Evolutionary conservation across 2,797 vertebrate species (phyloP).

Genomic region (Myripristis murdjan): DNA sequence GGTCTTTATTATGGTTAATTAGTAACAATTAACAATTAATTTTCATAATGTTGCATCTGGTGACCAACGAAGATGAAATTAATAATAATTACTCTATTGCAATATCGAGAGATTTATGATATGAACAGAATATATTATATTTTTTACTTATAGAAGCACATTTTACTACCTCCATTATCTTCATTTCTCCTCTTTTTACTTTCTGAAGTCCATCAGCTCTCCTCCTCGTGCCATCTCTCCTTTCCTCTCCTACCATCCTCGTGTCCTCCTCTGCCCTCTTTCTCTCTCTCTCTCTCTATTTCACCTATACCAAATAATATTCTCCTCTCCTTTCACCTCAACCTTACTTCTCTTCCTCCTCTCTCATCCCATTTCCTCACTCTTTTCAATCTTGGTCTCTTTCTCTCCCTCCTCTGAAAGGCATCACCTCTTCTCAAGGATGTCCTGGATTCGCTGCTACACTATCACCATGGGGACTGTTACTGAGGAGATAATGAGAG

Average conservation of each 20-base stretch:
- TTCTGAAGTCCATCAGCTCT: neutral
- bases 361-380: slow-evolving; percentile 58
- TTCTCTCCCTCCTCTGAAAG: slow-evolving; percentile 58
- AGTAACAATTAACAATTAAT: no score
- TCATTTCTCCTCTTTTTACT: no score
- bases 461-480: slow-evolving; percentile 84
- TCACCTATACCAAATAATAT: slow-evolving; percentile 30
- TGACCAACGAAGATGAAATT: no score
- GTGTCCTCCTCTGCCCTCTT: neutral
- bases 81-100: no score
- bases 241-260: neutral
- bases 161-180: no score
- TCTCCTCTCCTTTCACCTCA: slow-evolving; percentile 19
- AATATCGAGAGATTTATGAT: no score
- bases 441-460: slow-evolving; percentile 83
- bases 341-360: slow-evolving; percentile 14
- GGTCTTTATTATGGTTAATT: no score
- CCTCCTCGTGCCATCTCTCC: neutral
- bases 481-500: slow-evolving; percentile 79
- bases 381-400: slow-evolving; percentile 25
- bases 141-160: no score
- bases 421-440: slow-evolving; percentile 79
- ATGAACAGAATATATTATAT: no score
- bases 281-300: slow-evolving; percentile 1
- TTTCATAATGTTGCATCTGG: no score